Conservation (phyloP, 2,797 vertebrate genomes). For the Choloepus didactylus region DNA sequence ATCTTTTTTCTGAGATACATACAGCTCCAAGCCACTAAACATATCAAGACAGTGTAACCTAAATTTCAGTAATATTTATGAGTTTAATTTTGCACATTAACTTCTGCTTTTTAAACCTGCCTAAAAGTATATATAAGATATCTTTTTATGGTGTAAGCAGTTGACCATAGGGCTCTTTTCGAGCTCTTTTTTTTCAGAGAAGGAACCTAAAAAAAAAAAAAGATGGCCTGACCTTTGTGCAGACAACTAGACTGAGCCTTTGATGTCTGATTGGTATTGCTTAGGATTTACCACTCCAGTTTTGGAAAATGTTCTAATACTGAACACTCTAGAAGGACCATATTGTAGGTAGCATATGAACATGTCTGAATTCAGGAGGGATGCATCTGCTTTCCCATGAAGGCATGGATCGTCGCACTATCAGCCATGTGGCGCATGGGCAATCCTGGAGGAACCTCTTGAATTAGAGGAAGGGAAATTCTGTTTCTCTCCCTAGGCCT, state of each 20-base stretch:
- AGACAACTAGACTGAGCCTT: background rate
- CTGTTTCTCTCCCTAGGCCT: background rate
- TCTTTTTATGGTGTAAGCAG: background rate
- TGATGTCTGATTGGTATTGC: background rate
- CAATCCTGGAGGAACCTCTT: background rate
- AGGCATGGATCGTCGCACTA: background rate
- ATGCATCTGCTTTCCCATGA: background rate
- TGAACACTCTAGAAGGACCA: background rate
- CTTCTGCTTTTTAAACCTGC: background rate
- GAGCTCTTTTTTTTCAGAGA: background rate
- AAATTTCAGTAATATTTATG: background rate
- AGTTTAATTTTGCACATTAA: background rate
- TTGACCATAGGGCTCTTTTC: no score
- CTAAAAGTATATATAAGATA: background rate
- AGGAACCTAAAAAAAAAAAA: background rate
- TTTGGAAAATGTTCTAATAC: constrained; percentile 15
- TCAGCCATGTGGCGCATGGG: background rate
- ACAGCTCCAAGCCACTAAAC: no score
- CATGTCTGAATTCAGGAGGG: background rate
- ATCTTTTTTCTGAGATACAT: no score
- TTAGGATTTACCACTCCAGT: background rate
- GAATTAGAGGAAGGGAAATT: background rate
- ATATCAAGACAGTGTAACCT: background rate
- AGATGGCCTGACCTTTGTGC: background rate
- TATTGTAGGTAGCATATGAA: background rate